Conservation (phyloP, 2,888 invertebrate species). For the Eristalis intricaria region DNA sequence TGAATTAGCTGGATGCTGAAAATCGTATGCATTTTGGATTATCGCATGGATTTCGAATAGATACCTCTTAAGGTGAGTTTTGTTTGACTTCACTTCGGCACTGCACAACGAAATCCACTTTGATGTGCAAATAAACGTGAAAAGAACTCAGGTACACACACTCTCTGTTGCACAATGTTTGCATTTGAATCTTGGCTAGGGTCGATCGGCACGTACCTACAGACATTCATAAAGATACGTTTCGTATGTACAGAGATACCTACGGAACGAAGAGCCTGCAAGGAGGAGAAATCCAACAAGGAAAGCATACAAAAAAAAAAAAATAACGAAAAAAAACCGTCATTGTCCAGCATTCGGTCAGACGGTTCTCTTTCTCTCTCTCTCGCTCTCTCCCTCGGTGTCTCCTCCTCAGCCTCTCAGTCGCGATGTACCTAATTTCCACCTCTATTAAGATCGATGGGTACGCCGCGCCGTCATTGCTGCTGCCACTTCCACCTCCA, state of each 20-base stretch:
- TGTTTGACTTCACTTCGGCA: not conserved
- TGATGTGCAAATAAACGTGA: slow-evolving; percentile 57
- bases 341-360: slow-evolving; percentile 29
- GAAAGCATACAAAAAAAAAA: not conserved
- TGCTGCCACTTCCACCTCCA: not conserved
- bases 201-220: not conserved
- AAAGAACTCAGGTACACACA: slow-evolving; percentile 43
- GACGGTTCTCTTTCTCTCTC: not conserved
- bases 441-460: slow-evolving; percentile 31
- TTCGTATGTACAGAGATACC: not conserved
- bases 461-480: slow-evolving; percentile 19
- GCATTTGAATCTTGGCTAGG: slow-evolving; percentile 3
- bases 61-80: slow-evolving; percentile 37
- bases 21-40: slow-evolving; percentile 24
- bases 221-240: not conserved
- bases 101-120: slow-evolving; percentile 48
- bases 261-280: slow-evolving; percentile 11
- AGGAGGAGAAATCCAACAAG: slow-evolving; percentile 3
- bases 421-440: slow-evolving; percentile 13
- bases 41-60: slow-evolving; percentile 38
- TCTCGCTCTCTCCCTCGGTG: not conserved
- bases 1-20: not conserved
- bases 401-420: not conserved
- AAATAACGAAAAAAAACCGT: slow-evolving; percentile 1
- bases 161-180: slow-evolving; percentile 43